Base-by-base conservation (phyloP, 2,888 invertebrate genomes). In the Tetheella fluctuosa region DNA sequence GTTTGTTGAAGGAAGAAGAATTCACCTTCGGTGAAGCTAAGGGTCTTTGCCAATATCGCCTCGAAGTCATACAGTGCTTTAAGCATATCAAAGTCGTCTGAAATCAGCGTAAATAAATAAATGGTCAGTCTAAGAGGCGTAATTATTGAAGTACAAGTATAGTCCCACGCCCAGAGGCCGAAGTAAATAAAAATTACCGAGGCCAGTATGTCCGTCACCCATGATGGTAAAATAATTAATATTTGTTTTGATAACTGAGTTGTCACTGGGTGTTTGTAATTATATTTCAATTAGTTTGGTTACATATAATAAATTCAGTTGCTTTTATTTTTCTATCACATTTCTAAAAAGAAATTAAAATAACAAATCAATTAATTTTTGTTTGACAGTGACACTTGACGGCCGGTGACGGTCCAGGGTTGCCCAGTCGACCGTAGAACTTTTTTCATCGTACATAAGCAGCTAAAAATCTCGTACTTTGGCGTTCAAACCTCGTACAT, bases 21-120 rank as follows among this genome's bases (percentile, higher is more conserved):
- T 83, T 97, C 97, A 65, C 96, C 96, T 79, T 96, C 96, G 69
- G 94, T 94, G 86, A 97, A 97, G 82, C 96, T 96, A 64, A 97
- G 91, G 8, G 97, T 97, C 90, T 97, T 97, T 15, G 97, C 95
- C 79, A 97, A 95, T 55, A 96, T 96, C 60, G 97, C 97, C 85
- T 96, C 96, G 79, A 97, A 97, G 81, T 97, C 97, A 77, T 97
- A 97, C 60, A 97, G 90, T 59, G 97, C 97, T 86, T 96, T 96
- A 42, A 97, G 94, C 97, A 97, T 97, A 87, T 97, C 97, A 88
- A 95, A 94, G 81, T 95, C 95, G 79, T 95, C 96, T 96, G 84
- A 62, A 91, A 91, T 61, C 20, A 60, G 5, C 65, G 65, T 58
- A 64, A 52, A 4, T 30, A 23, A 37, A 52, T 60, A 57, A 52